Base-by-base conservation (phyloP, 2,113 vertebrate species). In the Gobiocypris rarus region DNA sequence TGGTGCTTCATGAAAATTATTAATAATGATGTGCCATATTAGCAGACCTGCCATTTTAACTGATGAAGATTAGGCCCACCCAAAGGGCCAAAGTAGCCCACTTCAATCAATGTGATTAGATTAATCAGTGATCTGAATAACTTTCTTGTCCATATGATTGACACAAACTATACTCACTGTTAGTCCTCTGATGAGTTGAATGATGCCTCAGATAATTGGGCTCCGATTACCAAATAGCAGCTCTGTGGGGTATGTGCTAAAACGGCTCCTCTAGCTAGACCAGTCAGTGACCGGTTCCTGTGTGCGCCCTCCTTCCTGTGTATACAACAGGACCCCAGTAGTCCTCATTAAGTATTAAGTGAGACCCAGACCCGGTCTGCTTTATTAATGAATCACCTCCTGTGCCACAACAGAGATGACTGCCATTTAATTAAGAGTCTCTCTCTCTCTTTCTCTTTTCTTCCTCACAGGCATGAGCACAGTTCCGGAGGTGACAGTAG, bases 401-500 rank as follows among this genome's bases (percentile, higher is more conserved):
- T 83, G 73, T 14, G 81, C 85, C 70, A 80, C 43, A 38, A 78
- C 61, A 41, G 59, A 79, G 41, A 28, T 82, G 75, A 85, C 61
- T 84, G 79, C 38, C 22, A 59, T 58, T 84, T 87, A 83, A 87
- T 87, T 65, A 86, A 84, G 28, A 48, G 13, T 70, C 17, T 84
- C 41, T 81, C 15, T 81, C 15, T 69, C 61, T 74, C 11, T 59
- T 69, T 50, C 8, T 34, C 5, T 48, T 45, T 45, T 59, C 22
- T 38, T 71, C 81, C 70, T 43, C 48, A 3, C 84, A 94, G 94
- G 94, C 24, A 94, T 94, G 94, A 94, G 93, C 43, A 91, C 91
- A 0, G 91, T 93, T 48, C 94, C 93, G 8, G 94, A 94, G 52
- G 93, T 94, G 82, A 93, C 91, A 0, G 93, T 93, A 48, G 94